Evolutionary conservation across 1,140 invertebrate genomes (phyloP), one percentile per base, ranked within the genome.

Genomic region (Scaptomyza graminum): DNA sequence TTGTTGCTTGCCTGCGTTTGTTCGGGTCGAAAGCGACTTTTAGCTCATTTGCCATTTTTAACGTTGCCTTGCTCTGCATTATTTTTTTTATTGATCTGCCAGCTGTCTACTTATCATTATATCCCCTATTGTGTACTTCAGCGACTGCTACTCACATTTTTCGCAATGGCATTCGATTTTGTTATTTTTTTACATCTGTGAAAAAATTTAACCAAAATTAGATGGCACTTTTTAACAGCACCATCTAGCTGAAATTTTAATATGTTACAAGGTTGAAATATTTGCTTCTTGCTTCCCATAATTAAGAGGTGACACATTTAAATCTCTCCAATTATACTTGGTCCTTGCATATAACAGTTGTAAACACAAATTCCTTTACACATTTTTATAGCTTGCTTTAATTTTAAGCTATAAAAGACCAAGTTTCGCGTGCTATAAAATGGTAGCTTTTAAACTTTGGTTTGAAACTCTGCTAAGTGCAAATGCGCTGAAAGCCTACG

Each of bases 161-260:
- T 56, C 49, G 39, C 62, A 67, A 67, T 80, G 59, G 49, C 57
- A 57, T 55, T 73, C 47, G 54, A 81, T 72, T 72, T 73, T 57
- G 41, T 62, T 73, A 62, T 62, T 65, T 41, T 69, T 81, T 55
- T 70, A 55, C 60, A 61, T 13, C 41, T 41, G 25, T 57, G 41
- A 12, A 16, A 55, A 11, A 43, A 55, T 57, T 31, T 46, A 41
- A 41, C 13, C 13, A 43, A 43, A 16, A 31, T 16, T 15, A 12
- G 16, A 4, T 13, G 28, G 28, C 25, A 31, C 25, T 7, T 50
- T 31, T 50, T 8, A 8, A 1, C 3, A 1, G 1, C 4, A 9
- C 31, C 31, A 34, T 34, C 31, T 34, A 34, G 8, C 6, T 8
- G 9, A 8, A 50, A 3, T 50, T 31, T 50, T 25, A 8, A 28